These are phyloP conservation scores for Thera britannica DNA, from an alignment of 2,888 invertebrate species.

Conservation along the genomic window DNA sequence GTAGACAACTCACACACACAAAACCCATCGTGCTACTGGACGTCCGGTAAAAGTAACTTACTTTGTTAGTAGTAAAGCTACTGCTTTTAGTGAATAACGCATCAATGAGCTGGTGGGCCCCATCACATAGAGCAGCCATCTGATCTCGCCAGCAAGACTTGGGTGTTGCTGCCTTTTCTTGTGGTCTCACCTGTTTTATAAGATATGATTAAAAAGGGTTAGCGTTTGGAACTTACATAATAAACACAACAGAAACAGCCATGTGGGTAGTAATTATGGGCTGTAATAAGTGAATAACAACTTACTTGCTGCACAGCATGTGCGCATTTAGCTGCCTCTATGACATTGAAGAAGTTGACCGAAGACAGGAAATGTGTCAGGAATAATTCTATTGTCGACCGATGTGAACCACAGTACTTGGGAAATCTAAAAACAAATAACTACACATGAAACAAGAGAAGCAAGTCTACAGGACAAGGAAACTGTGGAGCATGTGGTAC, in stretches of 20 bases:
- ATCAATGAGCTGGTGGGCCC: slow-evolving; percentile 63
- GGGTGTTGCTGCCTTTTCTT: slow-evolving; percentile 68
- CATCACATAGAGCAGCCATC: slow-evolving; percentile 62
- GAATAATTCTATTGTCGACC: slow-evolving; percentile 63
- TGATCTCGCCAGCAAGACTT: slow-evolving; percentile 74
- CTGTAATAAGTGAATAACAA: not conserved
- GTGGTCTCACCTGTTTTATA: slow-evolving; percentile 64
- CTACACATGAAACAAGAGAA: not conserved
- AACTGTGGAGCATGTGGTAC: no score
- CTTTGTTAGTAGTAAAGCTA: not conserved
- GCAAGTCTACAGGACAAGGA: no score
- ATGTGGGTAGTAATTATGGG: no score
- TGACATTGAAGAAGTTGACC: slow-evolving; percentile 62
- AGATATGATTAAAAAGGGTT: no score
- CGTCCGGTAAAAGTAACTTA: not conserved
- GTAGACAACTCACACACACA: not conserved
- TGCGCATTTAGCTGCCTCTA: slow-evolving; percentile 74
- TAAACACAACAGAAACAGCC: no score
- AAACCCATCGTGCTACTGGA: no score
- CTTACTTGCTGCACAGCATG: slow-evolving; percentile 74
- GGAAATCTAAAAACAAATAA: slow-evolving; percentile 62
- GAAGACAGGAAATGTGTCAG: slow-evolving; percentile 60
- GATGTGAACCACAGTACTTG: slow-evolving; percentile 69
- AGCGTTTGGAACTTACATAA: no score
- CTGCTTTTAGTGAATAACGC: slow-evolving; percentile 60